Base-by-base conservation (phyloP, 2,113 vertebrate species). In the Stegastes partitus region DNA sequence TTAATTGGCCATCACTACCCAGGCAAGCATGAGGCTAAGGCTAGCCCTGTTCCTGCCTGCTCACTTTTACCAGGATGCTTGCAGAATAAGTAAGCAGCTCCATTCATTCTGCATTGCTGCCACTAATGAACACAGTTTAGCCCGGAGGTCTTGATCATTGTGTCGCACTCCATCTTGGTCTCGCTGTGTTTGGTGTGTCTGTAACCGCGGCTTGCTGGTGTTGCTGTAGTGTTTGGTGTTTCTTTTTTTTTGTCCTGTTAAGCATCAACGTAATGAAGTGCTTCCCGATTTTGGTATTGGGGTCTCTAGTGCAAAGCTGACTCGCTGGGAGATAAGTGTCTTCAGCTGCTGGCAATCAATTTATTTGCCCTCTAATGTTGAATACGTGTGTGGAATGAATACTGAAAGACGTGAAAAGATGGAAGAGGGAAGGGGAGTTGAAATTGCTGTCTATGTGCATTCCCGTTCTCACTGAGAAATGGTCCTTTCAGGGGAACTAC, bases 1-100 rank as follows among this genome's bases (percentile, higher is more conserved):
- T 91, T 94, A 95, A 94, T 94, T 95, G 93, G 92, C 91, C 92
- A 93, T 94, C 91, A 90, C 93, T 91, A 87, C 84, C 83, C 92
- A 89, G 81, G 84, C 85, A 84, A 90, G 91, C 84, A 88, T 79
- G 84, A 88, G 89, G 89, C 89, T 90, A 82, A 82, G 64, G 88
- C 87, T 89, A 85, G 86, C 80, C 50, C 77, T 58, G 65, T 74
- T 83, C 67, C 82, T 82, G 77, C 81, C 73, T 72, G 83, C 83
- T 80, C 42, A 28, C 90, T 74, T 79, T 74, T 49, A 80, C 77
- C 63, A 85, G 56, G 82, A 93, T 80, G 88, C 88, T 77, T 34
- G 42, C 68, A 79, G 90, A 88, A 91, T 86, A 89, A 81, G 79
- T 89, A 88, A 91, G 91, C 77, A 82, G 88, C 87, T 82, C 77